Percentiles rank a stretch among this genome's conserved stretches.
Conservation (phyloP, 1,140 invertebrate genomes). For the Seison nebaliae region DNA sequence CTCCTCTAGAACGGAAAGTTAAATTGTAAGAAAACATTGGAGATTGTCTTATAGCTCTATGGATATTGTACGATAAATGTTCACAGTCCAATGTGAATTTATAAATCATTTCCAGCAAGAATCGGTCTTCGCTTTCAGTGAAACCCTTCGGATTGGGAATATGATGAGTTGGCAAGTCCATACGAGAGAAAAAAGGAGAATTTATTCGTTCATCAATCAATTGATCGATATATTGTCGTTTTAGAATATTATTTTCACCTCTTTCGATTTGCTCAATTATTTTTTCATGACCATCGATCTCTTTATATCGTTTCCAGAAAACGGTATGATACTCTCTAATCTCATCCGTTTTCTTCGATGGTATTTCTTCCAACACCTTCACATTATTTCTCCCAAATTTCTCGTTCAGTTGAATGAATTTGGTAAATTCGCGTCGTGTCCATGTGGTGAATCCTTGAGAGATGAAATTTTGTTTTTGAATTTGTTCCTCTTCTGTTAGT, state of each 20-base stretch:
- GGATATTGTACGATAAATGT: conserved; percentile 86
- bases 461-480: conserved; percentile 67
- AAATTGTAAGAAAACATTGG: conserved; percentile 94
- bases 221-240: conserved; percentile 76
- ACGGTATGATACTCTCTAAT: conserved; percentile 76
- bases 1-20: too few relatives aligned
- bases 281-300: conserved; percentile 65
- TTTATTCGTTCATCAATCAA: conserved; percentile 80
- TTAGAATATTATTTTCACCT: conserved; percentile 83
- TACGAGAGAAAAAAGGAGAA: conserved; percentile 77
- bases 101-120: conserved; percentile 89
- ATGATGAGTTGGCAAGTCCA: conserved; percentile 70
- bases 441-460: conserved; percentile 46
- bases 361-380: conserved; percentile 83
- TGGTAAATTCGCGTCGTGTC: conserved; percentile 58
- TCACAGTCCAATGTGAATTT: conserved; percentile 95
- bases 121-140: conserved; percentile 91
- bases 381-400: conserved; percentile 93
- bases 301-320: conserved; percentile 92
- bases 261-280: conserved; percentile 86
- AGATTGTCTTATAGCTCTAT: conserved; percentile 62
- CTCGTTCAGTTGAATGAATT: conserved; percentile 92
- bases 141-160: conserved; percentile 97
- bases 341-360: conserved; percentile 83
- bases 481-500: conserved; percentile 57